phyloP scores from a whole-genome alignment of 1,140 invertebrate genomes.

The Eurytemora carolleeae region DNA sequence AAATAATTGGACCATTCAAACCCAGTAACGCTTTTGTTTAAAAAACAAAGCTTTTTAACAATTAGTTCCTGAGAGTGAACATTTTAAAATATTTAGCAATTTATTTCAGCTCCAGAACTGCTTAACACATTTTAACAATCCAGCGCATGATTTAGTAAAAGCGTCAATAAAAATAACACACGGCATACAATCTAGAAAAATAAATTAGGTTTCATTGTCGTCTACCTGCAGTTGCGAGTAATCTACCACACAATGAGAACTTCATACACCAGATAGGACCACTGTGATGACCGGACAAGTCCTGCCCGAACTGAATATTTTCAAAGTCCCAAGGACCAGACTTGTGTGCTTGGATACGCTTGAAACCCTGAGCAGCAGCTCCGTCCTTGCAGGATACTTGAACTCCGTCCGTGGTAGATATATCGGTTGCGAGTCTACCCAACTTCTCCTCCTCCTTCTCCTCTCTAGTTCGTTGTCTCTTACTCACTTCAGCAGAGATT shows the following conservation, averaged over 20 bases:
- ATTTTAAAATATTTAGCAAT: no score
- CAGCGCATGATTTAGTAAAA: no score
- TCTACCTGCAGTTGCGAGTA: conserved; percentile 78
- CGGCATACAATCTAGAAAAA: no score
- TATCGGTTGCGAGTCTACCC: not conserved
- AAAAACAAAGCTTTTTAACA: no score
- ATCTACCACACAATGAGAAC: conserved; percentile 77
- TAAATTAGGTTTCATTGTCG: no score
- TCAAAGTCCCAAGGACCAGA: conserved; percentile 79
- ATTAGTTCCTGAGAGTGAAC: no score
- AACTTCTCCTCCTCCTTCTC: not conserved
- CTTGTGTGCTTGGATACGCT: conserved; percentile 81
- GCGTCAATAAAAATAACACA: no score
- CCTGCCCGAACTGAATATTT: conserved; percentile 48
- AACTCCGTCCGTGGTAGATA: not conserved
- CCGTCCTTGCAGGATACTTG: not conserved
- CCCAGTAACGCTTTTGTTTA: no score
- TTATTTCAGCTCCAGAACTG: no score
- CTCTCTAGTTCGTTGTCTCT: not conserved
- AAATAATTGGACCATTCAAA: no score
- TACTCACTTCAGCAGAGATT: not conserved
- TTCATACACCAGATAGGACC: conserved; percentile 97
- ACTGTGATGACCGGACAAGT: conserved; percentile 58
- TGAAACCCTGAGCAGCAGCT: conserved; percentile 30
- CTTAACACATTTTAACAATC: no score